A percentile compares a stretch with the other conserved stretches of the same genome.
phyloP scores from a whole-genome alignment of 2,797 vertebrate genomes.

The Gymnocypris eckloni region DNA sequence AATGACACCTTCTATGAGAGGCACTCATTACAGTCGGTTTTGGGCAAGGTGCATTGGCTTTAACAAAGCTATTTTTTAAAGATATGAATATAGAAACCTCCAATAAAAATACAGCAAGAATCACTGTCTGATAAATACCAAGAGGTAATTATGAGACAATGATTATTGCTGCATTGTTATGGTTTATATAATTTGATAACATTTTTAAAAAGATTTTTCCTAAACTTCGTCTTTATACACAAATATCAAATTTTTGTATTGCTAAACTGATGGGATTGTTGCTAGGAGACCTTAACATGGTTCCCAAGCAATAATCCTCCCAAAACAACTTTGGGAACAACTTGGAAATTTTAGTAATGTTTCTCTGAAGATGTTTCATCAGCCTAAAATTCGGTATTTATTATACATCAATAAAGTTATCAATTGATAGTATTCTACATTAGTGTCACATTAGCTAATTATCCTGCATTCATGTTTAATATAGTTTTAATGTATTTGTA shows the following conservation, averaged over 20 bases:
- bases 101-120: neutral
- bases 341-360: neutral
- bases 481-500: neutral
- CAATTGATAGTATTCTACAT: neutral
- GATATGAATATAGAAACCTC: neutral
- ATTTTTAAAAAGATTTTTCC: neutral
- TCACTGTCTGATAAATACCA: neutral
- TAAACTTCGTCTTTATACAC: neutral
- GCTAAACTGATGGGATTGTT: conserved; percentile 48
- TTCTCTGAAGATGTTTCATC: neutral
- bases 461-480: neutral
- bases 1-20: conserved; percentile 36
- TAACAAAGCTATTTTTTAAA: neutral
- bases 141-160: neutral
- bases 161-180: neutral
- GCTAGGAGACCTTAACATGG: conserved; percentile 45
- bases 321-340: too few species aligned
- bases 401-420: neutral
- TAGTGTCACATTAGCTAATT: neutral
- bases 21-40: conserved; percentile 20
- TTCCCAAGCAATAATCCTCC: conserved; percentile 37
- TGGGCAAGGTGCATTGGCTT: conserved; percentile 22
- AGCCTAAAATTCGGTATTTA: neutral
- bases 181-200: neutral
- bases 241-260: conserved; percentile 25